Base-by-base conservation (phyloP, 1,140 invertebrate genomes). In the Sweltsa coloradensis region DNA sequence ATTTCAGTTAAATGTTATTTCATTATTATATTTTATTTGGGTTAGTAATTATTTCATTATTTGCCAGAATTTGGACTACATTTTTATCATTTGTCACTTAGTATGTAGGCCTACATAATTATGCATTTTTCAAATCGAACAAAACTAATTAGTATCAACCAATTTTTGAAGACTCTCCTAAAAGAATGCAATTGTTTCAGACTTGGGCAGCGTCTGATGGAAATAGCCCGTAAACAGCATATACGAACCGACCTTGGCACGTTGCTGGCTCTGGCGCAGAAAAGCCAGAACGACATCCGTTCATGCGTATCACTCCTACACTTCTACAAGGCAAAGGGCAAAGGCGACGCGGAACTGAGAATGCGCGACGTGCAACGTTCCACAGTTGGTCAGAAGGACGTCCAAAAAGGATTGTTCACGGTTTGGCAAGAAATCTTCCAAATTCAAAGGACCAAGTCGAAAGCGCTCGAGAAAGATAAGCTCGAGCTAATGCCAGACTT, bases 241-340 rank as follows among this genome's bases (percentile, higher is more conserved):
- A 60, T 93, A n/a, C 74, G 73, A 50, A 76, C 83, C 1, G 84
- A 91, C 62, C 64, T 78, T 45, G 70, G 76, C 13, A 68, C 79
- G 14, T 69, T 94, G 49, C 63, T 82, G 39, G 74, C 79, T 16
- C 66, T 95, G 36, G 83, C 81, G 51, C 81, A 90, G 53, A 89
- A 85, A 59, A 80, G 85, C 1, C 75, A 79, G 37, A 85, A 87
- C 63, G 90, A 95, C 68, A 82, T 95, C n/a, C 70, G 90, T 36
- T 81, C 87, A 13, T 94, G 90, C 68, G 71, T 95, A 9, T 85
- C 86, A 26, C 77, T 87, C 14, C 68, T 95, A 45, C 88, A 93
- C 61, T 91, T 89, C 61, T 78, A 82, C 43, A 61, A 67, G 31
- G 53, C 59, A n/a, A 59, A 59, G 50, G 57, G 42, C 16, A 37